A percentile compares a stretch with the other conserved stretches of the same genome.
Evolutionary conservation across 2,888 invertebrate species (phyloP).

Genomic region (Troides aeacus): DNA sequence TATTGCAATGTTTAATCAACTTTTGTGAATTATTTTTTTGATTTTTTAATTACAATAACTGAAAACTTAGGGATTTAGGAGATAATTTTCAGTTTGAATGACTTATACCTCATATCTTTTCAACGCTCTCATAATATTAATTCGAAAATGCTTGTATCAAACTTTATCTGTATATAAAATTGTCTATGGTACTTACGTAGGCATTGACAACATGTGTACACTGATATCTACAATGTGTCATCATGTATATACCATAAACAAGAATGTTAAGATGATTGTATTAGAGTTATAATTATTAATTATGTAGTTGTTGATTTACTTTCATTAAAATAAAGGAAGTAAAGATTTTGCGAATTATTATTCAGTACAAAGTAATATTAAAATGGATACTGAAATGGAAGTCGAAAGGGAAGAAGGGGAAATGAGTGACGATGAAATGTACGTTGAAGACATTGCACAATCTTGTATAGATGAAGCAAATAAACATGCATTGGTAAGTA

Average conservation of each 20-base stretch:
- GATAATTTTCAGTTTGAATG: too few species aligned
- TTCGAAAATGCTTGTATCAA: too few species aligned
- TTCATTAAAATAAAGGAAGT: not conserved
- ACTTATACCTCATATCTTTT: too few species aligned
- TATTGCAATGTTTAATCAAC: too few species aligned
- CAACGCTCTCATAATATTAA: too few species aligned
- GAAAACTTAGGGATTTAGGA: too few species aligned
- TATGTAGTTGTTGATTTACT: not conserved
- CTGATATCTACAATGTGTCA: not conserved
- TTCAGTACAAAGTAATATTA: not conserved
- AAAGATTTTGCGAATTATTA: not conserved
- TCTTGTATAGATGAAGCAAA: slow-evolving; percentile 35
- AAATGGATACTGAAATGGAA: slow-evolving; percentile 32
- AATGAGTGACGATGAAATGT: slow-evolving; percentile 73
- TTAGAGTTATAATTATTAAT: not conserved
- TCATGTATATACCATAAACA: not conserved
- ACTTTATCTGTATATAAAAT: too few species aligned
- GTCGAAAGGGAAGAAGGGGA: slow-evolving; percentile 74
- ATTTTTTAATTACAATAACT: too few species aligned
- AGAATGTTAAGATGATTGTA: not conserved
- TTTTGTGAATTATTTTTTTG: too few species aligned
- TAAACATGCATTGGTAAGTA: slow-evolving; percentile 53
- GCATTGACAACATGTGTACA: too few species aligned
- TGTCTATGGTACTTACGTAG: too few species aligned
- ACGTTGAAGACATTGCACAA: slow-evolving; percentile 52